These are phyloP conservation scores for Herpetotheres cachinnans DNA, from an alignment of 2,113 vertebrate genomes.

Conservation along the genomic window DNA sequence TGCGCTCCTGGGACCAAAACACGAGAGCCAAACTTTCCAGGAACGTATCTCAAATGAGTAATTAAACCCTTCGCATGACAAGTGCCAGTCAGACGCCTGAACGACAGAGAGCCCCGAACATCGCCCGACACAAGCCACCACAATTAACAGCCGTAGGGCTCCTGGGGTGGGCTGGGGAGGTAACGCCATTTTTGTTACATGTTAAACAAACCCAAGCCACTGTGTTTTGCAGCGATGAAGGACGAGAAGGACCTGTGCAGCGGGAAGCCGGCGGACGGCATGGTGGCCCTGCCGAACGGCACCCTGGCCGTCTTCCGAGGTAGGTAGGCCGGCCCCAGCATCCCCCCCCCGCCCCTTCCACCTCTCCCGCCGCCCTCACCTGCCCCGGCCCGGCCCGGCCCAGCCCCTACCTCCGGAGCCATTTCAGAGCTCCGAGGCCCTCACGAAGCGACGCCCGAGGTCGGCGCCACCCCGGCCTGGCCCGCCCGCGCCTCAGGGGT, in stretches of 20 bases:
- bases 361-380: no score
- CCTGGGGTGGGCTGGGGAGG: rapidly evolving
- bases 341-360: no score
- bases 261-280: conserved; percentile 79
- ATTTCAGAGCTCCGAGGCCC: not conserved
- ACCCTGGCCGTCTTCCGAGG: conserved; percentile 91
- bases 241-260: conserved; percentile 88
- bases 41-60: rapidly evolving
- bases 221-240: conserved; percentile 51
- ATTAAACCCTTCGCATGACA: not conserved
- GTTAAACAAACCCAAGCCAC: not conserved
- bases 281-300: conserved; percentile 89
- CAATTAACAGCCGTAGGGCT: rapidly evolving
- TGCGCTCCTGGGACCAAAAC: not conserved
- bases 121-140: rapidly evolving
- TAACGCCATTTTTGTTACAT: rapidly evolving
- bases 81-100: not conserved
- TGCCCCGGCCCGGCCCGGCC: no score
- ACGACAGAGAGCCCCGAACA: rapidly evolving
- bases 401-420: not conserved
- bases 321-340: not conserved
- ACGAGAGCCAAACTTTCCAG: not conserved
- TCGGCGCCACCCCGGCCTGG: no score
- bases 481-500: no score
- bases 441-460: not conserved